These are phyloP conservation scores for Caenorhabditis wallacei DNA, from an alignment of 2,888 invertebrate genomes.

Conservation along the genomic window DNA sequence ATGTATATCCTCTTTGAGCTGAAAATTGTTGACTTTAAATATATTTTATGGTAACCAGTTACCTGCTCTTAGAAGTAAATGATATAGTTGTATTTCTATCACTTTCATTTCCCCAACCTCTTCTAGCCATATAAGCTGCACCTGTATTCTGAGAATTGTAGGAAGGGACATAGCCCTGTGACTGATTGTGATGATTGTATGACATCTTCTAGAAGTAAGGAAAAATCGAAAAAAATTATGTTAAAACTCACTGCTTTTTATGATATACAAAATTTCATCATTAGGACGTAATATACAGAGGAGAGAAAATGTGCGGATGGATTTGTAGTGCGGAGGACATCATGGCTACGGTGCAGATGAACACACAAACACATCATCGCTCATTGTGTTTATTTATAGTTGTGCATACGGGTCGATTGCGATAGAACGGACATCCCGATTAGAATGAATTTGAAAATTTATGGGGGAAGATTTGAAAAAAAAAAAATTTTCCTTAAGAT, in stretches of 20 bases:
- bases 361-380: constrained; percentile 59
- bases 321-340: constrained; percentile 47
- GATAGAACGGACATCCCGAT: constrained; percentile 21
- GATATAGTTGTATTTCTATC: constrained; percentile 50
- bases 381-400: constrained; percentile 64
- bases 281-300: constrained; percentile 44
- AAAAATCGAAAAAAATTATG: neutral
- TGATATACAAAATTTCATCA: constrained; percentile 46
- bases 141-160: constrained; percentile 67
- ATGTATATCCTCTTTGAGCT: constrained; percentile 67
- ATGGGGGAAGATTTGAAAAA: neutral
- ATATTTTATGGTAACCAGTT: neutral
- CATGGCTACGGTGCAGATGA: constrained; percentile 58
- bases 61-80: constrained; percentile 55
- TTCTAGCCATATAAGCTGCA: constrained; percentile 65
- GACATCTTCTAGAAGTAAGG: constrained; percentile 39
- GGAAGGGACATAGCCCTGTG: constrained; percentile 63
- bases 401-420: constrained; percentile 20
- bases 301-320: constrained; percentile 23
- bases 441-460: constrained; percentile 9
- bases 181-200: constrained; percentile 62
- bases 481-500: neutral
- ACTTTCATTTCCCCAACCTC: constrained; percentile 64
- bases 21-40: constrained; percentile 5
- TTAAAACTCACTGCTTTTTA: constrained; percentile 10